Percentiles rank a stretch among this genome's conserved stretches.
Conservation (phyloP, 2,888 invertebrate genomes). For the Eretmocerus hayati region DNA sequence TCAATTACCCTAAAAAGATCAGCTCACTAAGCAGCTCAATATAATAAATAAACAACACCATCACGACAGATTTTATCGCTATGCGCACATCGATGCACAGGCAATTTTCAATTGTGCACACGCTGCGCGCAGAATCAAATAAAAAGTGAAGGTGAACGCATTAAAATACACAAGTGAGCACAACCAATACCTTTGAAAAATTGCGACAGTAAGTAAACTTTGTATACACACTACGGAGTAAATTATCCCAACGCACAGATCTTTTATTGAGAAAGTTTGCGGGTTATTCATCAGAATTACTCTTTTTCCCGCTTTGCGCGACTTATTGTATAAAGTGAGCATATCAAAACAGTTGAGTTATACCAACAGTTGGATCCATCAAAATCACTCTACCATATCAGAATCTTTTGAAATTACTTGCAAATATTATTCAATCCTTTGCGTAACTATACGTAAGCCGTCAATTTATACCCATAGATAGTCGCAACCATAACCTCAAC, state of each 20-base stretch:
- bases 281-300: constrained; percentile 11
- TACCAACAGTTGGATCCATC: background rate
- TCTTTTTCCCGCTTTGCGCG: constrained; percentile 12
- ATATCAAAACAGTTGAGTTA: constrained; percentile 10
- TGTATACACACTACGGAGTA: constrained; percentile 12
- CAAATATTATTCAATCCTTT: background rate
- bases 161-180: background rate
- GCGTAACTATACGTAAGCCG: no score
- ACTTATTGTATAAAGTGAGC: constrained; percentile 12
- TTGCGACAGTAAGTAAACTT: constrained; percentile 8
- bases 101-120: no score
- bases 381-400: background rate
- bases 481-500: no score
- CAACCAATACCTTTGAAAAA: background rate
- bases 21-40: no score
- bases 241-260: no score
- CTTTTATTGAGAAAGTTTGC: background rate
- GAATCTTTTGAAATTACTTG: no score
- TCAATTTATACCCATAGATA: no score
- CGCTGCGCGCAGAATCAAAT: background rate
- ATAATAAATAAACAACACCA: no score
- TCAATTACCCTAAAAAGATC: no score
- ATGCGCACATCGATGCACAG: no score
- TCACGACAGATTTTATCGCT: no score
- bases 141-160: constrained; percentile 9